Base-by-base conservation (phyloP, 2,113 vertebrate genomes). In the Procapra przewalskii region DNA sequence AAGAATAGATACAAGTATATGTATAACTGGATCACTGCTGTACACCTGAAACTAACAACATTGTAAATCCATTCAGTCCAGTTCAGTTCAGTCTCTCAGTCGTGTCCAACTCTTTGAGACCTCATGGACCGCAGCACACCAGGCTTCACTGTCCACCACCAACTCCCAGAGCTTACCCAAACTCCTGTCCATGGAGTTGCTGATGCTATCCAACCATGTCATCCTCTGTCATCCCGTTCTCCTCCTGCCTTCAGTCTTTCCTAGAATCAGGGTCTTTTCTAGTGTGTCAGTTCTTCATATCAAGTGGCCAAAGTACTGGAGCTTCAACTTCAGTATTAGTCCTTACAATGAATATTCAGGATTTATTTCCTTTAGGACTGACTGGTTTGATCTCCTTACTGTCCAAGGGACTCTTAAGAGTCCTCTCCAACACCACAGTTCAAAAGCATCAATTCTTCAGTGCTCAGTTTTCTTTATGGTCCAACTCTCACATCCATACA, bases 121-220 rank as follows among this genome's bases (percentile, higher is more conserved):
- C 19, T 75, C n/a, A 23, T 40, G n/a, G 67, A 75, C n/a, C 19
- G 0, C 67, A 75, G n/a, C n/a, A 40, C 0, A 0, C 33, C 67
- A 75, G n/a, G 36, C 67, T 23, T 75, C 67, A 19, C 67, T 75
- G 36, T 71, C n/a, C n/a, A 40, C 8, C 67, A 40, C n/a, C 67
- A 40, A 71, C 10, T 12, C n/a, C 67, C 2, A 0, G 67, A 40
- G n/a, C n/a, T 75, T 75, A 40, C n/a, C 23, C 67, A 75, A 40
- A 40, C 36, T 75, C 67, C 10, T 75, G n/a, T 75, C n/a, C 67
- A 75, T 23, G 19, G 19, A 12, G n/a, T 40, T 25, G 67, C n/a
- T 75, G 67, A 75, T 23, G 67, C 67, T n/a, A 40, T 75, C n/a
- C n/a, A 75, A 75, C n/a, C 10, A 75, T 40, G n/a, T 71, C 67